These are phyloP conservation scores for Origma solitaria DNA, from an alignment of 2,113 vertebrate genomes.

Conservation along the genomic window DNA sequence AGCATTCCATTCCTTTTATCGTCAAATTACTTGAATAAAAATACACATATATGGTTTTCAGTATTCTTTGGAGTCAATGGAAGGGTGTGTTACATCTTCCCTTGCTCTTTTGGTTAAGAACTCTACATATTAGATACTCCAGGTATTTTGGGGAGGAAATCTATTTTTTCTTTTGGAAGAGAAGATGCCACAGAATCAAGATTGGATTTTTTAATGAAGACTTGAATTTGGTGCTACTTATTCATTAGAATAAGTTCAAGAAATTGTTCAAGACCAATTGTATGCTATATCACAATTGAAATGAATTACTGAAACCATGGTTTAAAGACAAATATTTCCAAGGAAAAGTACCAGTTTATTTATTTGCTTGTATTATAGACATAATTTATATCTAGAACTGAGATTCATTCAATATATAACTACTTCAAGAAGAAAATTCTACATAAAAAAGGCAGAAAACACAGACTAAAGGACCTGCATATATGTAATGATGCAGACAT, in stretches of 20 bases:
- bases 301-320: not conserved
- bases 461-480: not conserved
- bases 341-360: not conserved
- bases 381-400: not conserved
- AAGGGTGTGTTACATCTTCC: not conserved
- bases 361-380: not conserved
- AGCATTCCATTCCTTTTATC: not conserved
- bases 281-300: not conserved
- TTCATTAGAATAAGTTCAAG: not conserved
- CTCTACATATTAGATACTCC: not conserved
- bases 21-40: not conserved
- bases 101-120: not conserved
- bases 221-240: not conserved
- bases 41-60: not conserved
- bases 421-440: not conserved
- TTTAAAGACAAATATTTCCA: not conserved
- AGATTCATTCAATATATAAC: not conserved
- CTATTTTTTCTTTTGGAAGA: not conserved
- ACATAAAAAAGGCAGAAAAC: not conserved
- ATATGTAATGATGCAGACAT: not conserved
- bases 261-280: not conserved
- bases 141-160: not conserved
- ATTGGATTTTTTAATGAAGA: not conserved
- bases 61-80: not conserved
- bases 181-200: not conserved